Percentiles rank a stretch among this genome's conserved stretches.
Conservation (phyloP, 2,113 vertebrate species). For the Coptodon bakossiorum region DNA sequence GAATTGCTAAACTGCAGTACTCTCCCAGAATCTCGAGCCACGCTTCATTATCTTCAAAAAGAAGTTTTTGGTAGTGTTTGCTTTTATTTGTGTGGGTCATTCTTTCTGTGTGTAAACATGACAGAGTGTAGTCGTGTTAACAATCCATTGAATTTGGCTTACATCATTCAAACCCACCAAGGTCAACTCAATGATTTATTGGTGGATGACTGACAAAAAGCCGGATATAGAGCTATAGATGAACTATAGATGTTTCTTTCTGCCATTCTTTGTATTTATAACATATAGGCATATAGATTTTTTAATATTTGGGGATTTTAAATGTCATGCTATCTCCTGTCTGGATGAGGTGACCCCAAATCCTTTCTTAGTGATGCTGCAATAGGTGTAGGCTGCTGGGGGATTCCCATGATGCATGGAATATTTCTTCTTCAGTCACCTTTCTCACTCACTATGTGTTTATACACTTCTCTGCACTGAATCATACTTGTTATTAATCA, state of each 20-base stretch:
- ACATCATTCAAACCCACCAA: background rate
- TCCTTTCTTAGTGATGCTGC: background rate
- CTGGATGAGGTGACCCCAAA: background rate
- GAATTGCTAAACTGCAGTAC: background rate
- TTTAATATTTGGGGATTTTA: background rate
- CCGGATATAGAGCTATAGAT: background rate
- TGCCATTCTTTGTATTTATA: background rate
- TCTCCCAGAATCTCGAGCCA: accelerated
- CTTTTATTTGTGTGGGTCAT: background rate
- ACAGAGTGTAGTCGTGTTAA: background rate
- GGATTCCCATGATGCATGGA: background rate
- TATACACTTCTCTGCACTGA: background rate
- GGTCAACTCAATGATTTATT: background rate
- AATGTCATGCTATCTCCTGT: background rate
- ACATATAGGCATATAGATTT: accelerated
- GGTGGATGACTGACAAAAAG: background rate
- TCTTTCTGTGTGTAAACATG: background rate
- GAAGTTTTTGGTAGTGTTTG: background rate
- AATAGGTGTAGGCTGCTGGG: background rate
- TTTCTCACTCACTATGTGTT: background rate
- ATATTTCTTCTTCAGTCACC: background rate
- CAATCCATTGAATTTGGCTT: background rate
- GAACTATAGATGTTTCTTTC: background rate
- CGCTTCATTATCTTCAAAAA: background rate
- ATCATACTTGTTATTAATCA: background rate